Evolutionary conservation across 2,888 invertebrate species (phyloP), one percentile per base, ranked within the genome.

Genomic region (Herminia tarsipennalis): DNA sequence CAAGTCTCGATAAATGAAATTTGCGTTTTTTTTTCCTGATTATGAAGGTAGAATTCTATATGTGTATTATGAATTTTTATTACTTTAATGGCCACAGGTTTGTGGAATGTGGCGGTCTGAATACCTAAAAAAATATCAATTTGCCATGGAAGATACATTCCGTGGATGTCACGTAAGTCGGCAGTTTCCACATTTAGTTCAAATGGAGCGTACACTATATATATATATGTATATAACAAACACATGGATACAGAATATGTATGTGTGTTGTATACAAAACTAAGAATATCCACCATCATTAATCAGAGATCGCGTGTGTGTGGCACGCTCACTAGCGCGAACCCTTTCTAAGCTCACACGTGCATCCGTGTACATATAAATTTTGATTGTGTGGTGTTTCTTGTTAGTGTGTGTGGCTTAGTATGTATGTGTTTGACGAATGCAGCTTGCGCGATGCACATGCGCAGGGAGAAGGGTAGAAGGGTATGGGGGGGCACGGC

Each of bases 361-460:
- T 70, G 67, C 44, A 60, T 14, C n/a, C 27, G 33, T 41, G 29
- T 56, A 38, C 46, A 54, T 56, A 50, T 20, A 25, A 30, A 39
- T n/a, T 37, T 29, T 38, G 20, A 36, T 40, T 59, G 57, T 52
- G 38, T 29, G n/a, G n/a, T 36, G 40, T 24, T 56, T 36, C 42
- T 39, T n/a, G 18, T 33, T 18, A 43, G 55, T 66, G 67, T 58
- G 66, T 56, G 60, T 29, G 28, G 21, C 8, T 16, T 22, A 40
- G 33, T 35, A 49, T 56, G 54, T 60, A 68, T 64, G 67, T 63
- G 75, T 39, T 55, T 64, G 70, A 61, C 66, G 63, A 70, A 69
- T 83, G 83, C 84, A 85, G 80, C 76, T 81, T 77, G 80, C 72
- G 72, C 63, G 68, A 62, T 81, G 81, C 83, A 83, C 78, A 81